Conservation (phyloP, 2,797 vertebrate species). For the Trachurus trachurus region DNA sequence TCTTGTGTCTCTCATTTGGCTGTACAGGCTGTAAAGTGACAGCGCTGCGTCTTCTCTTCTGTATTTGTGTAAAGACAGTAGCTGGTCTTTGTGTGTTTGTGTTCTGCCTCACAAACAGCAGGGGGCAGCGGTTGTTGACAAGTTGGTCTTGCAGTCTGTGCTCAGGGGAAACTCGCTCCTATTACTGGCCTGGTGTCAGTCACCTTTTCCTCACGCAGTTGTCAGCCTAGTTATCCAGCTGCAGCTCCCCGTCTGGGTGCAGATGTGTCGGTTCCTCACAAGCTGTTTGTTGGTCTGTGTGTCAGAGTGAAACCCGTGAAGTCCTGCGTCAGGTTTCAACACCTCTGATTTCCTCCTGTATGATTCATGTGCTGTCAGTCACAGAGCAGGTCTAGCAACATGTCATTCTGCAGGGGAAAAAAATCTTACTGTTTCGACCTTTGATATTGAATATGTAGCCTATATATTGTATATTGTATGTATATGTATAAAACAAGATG, state of each 20-base stretch:
- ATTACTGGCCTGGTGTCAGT: neutral
- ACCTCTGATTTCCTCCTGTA: conserved; percentile 31
- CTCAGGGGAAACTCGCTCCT: neutral
- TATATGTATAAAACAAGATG: too few species aligned
- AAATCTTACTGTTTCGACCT: too few species aligned
- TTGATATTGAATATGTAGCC: too few species aligned
- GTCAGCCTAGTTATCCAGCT: neutral
- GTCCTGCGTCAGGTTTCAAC: conserved; percentile 25
- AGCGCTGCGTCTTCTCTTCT: neutral
- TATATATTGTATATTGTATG: too few species aligned
- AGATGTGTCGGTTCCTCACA: conserved; percentile 26
- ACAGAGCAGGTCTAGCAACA: neutral
- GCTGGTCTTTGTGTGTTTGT: neutral
- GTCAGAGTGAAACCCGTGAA: conserved; percentile 29
- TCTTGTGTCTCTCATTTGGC: too few species aligned
- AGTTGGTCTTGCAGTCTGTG: neutral
- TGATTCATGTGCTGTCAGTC: neutral
- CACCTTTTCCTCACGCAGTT: neutral
- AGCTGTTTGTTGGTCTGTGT: neutral
- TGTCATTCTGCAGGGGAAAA: too few species aligned
- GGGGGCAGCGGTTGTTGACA: conserved; percentile 43
- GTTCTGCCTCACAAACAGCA: conserved; percentile 46
- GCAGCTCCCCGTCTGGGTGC: neutral
- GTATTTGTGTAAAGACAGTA: neutral
- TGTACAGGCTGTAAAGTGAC: too few species aligned